These are phyloP conservation scores for Bergia puertoricense DNA, from an alignment of 92 coral and sea anemone genomes.

Conservation along the genomic window DNA sequence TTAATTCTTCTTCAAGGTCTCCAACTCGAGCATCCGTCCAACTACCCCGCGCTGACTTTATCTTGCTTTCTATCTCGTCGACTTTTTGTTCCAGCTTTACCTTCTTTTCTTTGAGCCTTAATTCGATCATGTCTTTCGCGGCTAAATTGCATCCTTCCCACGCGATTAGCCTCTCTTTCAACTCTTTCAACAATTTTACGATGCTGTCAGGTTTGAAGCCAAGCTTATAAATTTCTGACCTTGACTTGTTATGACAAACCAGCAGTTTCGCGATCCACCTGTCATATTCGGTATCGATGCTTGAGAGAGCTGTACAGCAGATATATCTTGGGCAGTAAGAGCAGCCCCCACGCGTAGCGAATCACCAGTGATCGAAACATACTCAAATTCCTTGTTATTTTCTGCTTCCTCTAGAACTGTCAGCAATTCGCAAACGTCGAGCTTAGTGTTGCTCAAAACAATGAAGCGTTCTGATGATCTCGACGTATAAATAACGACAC, in stretches of 20 bases:
- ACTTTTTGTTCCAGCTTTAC: constrained; percentile 30
- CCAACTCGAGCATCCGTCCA: constrained; percentile 50
- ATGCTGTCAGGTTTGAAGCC: constrained; percentile 56
- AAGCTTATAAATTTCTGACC: constrained; percentile 50
- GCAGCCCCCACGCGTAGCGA: too few relatives aligned
- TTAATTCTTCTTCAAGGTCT: constrained; percentile 36
- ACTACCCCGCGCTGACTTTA: constrained; percentile 38
- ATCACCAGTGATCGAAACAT: too few relatives aligned
- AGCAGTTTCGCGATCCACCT: too few relatives aligned
- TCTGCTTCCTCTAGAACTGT: too few relatives aligned
- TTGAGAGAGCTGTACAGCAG: too few relatives aligned
- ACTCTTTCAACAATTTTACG: constrained; percentile 31
- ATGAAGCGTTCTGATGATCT: too few relatives aligned
- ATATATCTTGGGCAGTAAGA: too few relatives aligned
- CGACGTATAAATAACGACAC: too few relatives aligned
- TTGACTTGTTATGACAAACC: constrained; percentile 41
- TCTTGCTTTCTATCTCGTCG: constrained; percentile 33
- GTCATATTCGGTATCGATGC: too few relatives aligned
- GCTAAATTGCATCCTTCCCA: constrained; percentile 39
- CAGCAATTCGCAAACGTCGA: too few relatives aligned
- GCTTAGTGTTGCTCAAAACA: too few relatives aligned
- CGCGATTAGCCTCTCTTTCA: constrained; percentile 41
- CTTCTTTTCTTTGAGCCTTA: constrained; percentile 45
- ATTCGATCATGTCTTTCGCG: constrained; percentile 54
- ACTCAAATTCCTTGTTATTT: too few relatives aligned